phyloP scores from a whole-genome alignment of 1,140 invertebrate genomes.

The Anthonomus grandis region DNA sequence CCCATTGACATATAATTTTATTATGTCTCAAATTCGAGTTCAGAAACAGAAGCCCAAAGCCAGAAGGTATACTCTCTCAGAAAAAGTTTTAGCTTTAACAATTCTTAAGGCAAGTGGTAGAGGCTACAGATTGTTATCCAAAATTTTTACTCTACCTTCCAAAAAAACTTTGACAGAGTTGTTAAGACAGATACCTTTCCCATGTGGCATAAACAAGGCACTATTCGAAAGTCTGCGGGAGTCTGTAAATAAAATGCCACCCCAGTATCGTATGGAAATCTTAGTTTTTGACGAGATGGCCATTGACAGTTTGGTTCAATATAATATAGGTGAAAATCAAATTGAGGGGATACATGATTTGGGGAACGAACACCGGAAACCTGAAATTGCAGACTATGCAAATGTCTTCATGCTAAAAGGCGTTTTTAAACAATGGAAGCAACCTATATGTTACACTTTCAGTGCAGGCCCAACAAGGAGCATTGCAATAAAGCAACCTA shows the following conservation, averaged over 20 bases:
- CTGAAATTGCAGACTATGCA: slow-evolving; percentile 37
- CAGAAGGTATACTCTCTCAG: slow-evolving; percentile 30
- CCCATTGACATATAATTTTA: slow-evolving; percentile 20
- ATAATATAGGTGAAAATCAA: slow-evolving; percentile 4
- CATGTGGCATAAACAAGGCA: slow-evolving; percentile 35
- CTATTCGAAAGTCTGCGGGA: slow-evolving; percentile 13
- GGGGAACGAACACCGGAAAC: slow-evolving; percentile 22
- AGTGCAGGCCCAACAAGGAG: slow-evolving; percentile 29
- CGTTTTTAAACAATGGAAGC: slow-evolving; percentile 38
- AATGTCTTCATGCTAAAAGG: slow-evolving; percentile 42
- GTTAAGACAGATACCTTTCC: slow-evolving; percentile 31
- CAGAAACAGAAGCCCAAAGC: slow-evolving; percentile 15
- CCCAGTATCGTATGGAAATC: slow-evolving; percentile 9
- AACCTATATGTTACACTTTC: slow-evolving; percentile 33
- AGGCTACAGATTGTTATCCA: slow-evolving; percentile 31
- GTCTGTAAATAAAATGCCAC: slow-evolving; percentile 12
- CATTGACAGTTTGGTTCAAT: slow-evolving; percentile 8
- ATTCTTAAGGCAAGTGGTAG: slow-evolving; percentile 37
- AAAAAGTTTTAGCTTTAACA: slow-evolving; percentile 35
- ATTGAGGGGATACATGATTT: slow-evolving; percentile 33
- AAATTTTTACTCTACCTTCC: slow-evolving; percentile 29
- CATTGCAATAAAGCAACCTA: slow-evolving; percentile 19
- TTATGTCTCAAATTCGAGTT: slow-evolving; percentile 21
- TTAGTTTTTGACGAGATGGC: slow-evolving; percentile 32
- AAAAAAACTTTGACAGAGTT: slow-evolving; percentile 30